These are phyloP conservation scores for Cygnus buccinator DNA, from an alignment of 2,113 vertebrate genomes.

Conservation along the genomic window DNA sequence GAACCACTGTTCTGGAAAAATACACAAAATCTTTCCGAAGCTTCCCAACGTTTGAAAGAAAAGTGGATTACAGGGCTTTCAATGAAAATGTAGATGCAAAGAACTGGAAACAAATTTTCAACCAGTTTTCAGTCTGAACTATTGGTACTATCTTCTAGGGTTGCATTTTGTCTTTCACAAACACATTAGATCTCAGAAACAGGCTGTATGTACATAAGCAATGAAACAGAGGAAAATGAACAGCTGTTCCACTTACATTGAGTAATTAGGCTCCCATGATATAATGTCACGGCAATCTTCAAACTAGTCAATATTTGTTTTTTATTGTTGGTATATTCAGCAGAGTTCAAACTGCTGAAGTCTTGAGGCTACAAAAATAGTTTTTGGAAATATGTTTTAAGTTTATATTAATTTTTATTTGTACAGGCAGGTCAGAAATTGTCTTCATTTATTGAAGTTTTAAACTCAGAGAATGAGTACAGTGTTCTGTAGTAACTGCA, in stretches of 20 bases:
- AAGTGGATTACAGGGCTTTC: background rate
- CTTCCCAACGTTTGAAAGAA: background rate
- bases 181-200: background rate
- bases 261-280: slow-evolving; percentile 3
- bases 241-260: slow-evolving; percentile 28
- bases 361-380: background rate
- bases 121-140: background rate
- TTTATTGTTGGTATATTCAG: background rate
- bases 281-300: background rate
- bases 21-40: background rate
- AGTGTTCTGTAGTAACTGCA: background rate
- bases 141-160: background rate
- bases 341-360: background rate
- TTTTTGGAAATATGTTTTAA: background rate
- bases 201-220: background rate
- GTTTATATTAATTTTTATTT: background rate
- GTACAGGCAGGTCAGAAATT: background rate
- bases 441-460: background rate
- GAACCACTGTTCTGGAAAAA: background rate
- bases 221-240: background rate
- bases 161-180: background rate
- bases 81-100: background rate
- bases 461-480: background rate
- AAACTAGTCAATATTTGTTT: slow-evolving; percentile 5
- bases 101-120: background rate